Base-by-base conservation (phyloP, 2,797 vertebrate species). In the Takifugu ocellatus region DNA sequence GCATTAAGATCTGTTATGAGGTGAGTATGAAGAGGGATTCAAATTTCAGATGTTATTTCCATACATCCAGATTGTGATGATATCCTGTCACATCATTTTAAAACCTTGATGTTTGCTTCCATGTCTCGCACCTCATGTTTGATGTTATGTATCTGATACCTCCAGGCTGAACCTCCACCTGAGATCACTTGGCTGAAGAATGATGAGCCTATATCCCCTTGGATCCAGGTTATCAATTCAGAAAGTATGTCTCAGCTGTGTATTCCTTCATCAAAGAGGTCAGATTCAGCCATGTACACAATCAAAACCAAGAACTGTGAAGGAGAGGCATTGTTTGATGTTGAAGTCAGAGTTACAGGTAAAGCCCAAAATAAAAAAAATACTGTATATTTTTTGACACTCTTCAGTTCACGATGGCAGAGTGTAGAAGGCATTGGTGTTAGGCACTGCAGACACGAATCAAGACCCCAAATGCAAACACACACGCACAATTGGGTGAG, bases 261-360 rank as follows among this genome's bases (percentile, higher is more conserved):
- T 73, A 88, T 96, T 27, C 89, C 88, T 10, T 78, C 77, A 5
- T 92, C 94, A 1, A 91, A 92, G 64, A 78, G 83, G 49, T 74
- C 84, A 0, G 93, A 97, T 72, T 87, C 91, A 0, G 93, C 92
- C 42, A 74, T 84, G 73, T 97, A 94, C 77, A 89, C 91, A 0
- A 78, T 97, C 46, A 73, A 58, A 61, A 87, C 94, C 56, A 92
- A 87, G 79, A 89, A 89, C 4, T 82, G 66, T 0, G 75, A 79
- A 33, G 93, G 93, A 0, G 84, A 91, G 57, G 87, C 88, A 25
- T 69, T 83, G 2, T 91, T 93, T 65, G 89, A 84, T 70, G 85
- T 97, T 81, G 84, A 90, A 49, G 81, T 97, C 56, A 88, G 86
- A 77, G 90, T 95, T 54, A 89, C 91, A 90, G 95, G 94, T 97